phyloP scores from a whole-genome alignment of 1,140 invertebrate species.

The Panonychus citri region DNA sequence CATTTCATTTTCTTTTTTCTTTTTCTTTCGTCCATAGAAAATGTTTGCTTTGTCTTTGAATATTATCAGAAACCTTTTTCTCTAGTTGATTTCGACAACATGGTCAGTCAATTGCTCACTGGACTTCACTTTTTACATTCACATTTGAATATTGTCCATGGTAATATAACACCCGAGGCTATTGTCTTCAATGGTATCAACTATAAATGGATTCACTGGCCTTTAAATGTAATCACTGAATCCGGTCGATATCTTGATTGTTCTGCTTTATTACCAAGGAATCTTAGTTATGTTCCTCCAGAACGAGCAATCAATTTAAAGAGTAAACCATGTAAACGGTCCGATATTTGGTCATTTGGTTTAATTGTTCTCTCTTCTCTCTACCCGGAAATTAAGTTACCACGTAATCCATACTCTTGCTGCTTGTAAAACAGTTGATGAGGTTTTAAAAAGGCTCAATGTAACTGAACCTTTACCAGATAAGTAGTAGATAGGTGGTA shows the following conservation, averaged over 20 bases:
- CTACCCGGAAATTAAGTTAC: conserved; percentile 19
- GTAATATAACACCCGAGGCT: conserved; percentile 7
- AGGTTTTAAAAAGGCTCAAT: conserved; percentile 7
- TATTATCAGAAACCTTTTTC: conserved; percentile 2
- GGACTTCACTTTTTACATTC: too few relatives aligned
- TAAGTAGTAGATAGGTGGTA: too few relatives aligned
- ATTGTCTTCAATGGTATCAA: not conserved
- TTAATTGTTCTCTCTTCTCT: conserved; percentile 57
- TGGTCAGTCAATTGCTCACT: too few relatives aligned
- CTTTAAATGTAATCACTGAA: conserved; percentile 8
- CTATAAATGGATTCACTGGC: conserved; percentile 10
- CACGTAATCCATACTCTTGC: conserved; percentile 5
- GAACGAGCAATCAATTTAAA: conserved; percentile 4
- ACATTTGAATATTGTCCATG: conserved; percentile 7
- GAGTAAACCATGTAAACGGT: conserved; percentile 29
- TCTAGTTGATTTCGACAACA: too few relatives aligned
- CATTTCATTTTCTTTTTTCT: not conserved
- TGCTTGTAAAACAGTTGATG: not conserved
- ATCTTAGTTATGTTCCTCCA: conserved; percentile 4
- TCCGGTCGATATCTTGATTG: conserved; percentile 4
- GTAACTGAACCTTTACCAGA: not conserved
- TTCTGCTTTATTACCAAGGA: not conserved
- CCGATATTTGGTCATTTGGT: conserved; percentile 74
- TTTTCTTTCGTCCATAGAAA: conserved; percentile 7
- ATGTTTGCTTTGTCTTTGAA: conserved; percentile 10